Percentiles rank a stretch among this genome's conserved stretches.
Evolutionary conservation across 2,113 vertebrate species (phyloP).

Genomic region (Rhinogobius similis): DNA sequence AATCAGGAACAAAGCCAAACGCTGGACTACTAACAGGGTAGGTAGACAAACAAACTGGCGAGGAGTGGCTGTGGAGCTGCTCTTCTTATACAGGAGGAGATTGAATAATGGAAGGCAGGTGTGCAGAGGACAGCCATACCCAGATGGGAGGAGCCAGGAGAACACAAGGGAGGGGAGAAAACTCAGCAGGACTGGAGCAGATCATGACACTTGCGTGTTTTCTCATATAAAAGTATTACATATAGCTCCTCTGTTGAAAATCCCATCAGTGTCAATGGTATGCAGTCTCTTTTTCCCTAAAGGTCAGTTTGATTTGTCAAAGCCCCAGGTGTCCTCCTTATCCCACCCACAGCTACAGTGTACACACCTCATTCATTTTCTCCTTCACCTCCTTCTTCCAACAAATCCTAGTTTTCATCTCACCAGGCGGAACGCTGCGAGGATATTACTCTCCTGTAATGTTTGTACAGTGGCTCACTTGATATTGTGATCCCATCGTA

Average conservation of each 20-base stretch:
- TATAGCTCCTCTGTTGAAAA: constrained; percentile 18
- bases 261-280: constrained; percentile 46
- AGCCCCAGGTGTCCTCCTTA: constrained; percentile 35
- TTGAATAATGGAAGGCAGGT: too few relatives aligned
- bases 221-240: neutral
- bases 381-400: neutral
- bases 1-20: too few relatives aligned
- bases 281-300: constrained; percentile 38
- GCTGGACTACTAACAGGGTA: too few relatives aligned
- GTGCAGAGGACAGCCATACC: too few relatives aligned
- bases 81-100: too few relatives aligned
- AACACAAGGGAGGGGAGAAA: too few relatives aligned
- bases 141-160: too few relatives aligned
- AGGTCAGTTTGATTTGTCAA: constrained; percentile 55
- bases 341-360: constrained; percentile 17
- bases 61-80: too few relatives aligned
- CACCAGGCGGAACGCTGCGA: neutral
- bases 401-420: constrained; percentile 28
- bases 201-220: too few relatives aligned
- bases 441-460: constrained; percentile 7
- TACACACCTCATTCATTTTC: neutral
- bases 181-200: too few relatives aligned
- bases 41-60: too few relatives aligned
- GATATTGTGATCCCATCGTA: constrained; percentile 1
- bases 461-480: constrained; percentile 4